Base-by-base conservation (phyloP, 2,797 vertebrate genomes). In the Myiothlypis chrysogaster region DNA sequence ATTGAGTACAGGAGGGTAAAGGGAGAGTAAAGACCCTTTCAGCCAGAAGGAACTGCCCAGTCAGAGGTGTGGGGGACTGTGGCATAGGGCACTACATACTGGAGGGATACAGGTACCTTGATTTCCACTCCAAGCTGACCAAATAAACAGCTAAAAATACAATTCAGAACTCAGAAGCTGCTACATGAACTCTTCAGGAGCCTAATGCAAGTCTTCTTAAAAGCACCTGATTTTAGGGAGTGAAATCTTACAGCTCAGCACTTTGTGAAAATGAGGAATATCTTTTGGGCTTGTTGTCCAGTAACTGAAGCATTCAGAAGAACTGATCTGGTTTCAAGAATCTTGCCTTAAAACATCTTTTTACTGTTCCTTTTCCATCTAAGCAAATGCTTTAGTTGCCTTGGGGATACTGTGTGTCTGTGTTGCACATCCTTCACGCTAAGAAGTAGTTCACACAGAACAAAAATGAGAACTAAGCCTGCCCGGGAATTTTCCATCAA, bases 401-500 rank as follows among this genome's bases (percentile, higher is more conserved):
- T 92, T 12, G 0, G 86, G 94, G 92, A 57, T 78, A 7, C 64
- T 47, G 37, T 3, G 5, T 50, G 18, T 66, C 80, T 63, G 39
- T 53, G 56, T 56, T 73, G 70, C 4, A 8, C 46, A 93, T 85
- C 50, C 75, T 89, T 93, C 68, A 17, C 19, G 28, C 65, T 90
- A 64, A 84, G 87, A 96, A 80, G 68, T 93, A 93, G 88, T 77
- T 95, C 96, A 94, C 55, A 32, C 14, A 73, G 70, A 95, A 80
- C 56, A 73, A 68, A 92, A 93, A 50, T n/a, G 64, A 94, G 72
- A 93, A 77, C 49, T 39, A 30, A 89, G 28, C 22, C 49, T 95
- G 56, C 64, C 16, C 71, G 43, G 64, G 35, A 83, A 92, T 92
- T 94, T 95, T 95, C 83, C 64, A 68, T 75, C 41, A 52, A 61